phyloP scores from a whole-genome alignment of 2,888 invertebrate species.

The Parascotia fuliginaria region DNA sequence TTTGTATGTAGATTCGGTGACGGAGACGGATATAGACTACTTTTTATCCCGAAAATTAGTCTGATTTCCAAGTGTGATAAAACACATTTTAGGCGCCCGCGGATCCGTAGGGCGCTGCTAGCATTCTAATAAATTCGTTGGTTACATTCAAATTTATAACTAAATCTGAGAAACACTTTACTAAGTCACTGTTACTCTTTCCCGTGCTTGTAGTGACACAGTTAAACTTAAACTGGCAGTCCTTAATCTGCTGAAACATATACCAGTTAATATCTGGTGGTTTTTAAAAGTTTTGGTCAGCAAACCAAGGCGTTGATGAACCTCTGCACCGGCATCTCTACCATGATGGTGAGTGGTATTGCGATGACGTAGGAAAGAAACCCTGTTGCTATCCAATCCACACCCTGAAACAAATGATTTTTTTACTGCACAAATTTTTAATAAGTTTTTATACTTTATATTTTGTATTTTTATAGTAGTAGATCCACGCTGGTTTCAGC shows the following conservation, averaged over 20 bases:
- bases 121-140: too few species aligned
- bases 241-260: not conserved
- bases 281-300: not conserved
- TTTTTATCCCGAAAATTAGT: too few species aligned
- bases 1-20: too few species aligned
- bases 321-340: slow-evolving; percentile 54
- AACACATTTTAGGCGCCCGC: too few species aligned
- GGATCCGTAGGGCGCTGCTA: too few species aligned
- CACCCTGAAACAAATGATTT: slow-evolving; percentile 27
- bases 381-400: slow-evolving; percentile 36
- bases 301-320: slow-evolving; percentile 24
- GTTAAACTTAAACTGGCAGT: not conserved
- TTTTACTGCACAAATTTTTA: too few species aligned
- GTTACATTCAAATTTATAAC: slow-evolving; percentile 5
- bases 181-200: not conserved
- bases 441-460: too few species aligned
- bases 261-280: not conserved
- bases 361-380: slow-evolving; percentile 36
- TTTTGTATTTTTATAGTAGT: too few species aligned
- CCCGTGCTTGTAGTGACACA: too few species aligned
- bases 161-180: slow-evolving; percentile 4
- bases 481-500: too few species aligned
- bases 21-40: too few species aligned
- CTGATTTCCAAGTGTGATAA: too few species aligned
- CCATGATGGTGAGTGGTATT: slow-evolving; percentile 50